Percentiles rank a stretch among this genome's conserved stretches.
Evolutionary conservation across 2,113 vertebrate genomes (phyloP).

Genomic region (Thamnophis sirtalis): DNA sequence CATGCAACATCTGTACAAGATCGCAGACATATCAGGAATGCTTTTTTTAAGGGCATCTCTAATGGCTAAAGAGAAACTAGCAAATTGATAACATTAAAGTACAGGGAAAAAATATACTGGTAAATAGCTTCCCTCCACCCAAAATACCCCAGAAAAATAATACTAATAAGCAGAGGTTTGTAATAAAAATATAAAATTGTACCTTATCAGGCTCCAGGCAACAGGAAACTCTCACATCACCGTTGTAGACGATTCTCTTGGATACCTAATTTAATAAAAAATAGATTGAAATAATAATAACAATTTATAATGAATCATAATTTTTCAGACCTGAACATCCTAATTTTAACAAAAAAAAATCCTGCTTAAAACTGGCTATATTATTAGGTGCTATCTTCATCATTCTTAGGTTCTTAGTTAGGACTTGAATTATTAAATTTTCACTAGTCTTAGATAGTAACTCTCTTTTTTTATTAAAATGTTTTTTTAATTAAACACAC

Average conservation of each 20-base stretch:
- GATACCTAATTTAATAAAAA: conserved; percentile 78
- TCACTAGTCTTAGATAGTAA: not conserved
- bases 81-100: not conserved
- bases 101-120: conserved; percentile 9
- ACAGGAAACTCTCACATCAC: conserved; percentile 78
- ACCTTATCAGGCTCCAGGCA: conserved; percentile 73
- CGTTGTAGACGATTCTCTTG: conserved; percentile 79
- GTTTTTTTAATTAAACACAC: too few relatives aligned
- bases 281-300: conserved; percentile 73
- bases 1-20: conserved; percentile 39
- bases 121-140: not conserved
- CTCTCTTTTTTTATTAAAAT: too few relatives aligned
- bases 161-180: conserved; percentile 27
- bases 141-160: not conserved
- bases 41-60: conserved; percentile 6
- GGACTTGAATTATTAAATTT: not conserved
- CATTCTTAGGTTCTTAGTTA: not conserved
- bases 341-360: not conserved
- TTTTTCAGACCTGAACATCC: not conserved
- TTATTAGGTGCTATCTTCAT: not conserved
- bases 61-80: conserved; percentile 28
- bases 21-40: not conserved
- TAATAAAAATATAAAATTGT: conserved; percentile 62
- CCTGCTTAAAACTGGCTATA: not conserved
- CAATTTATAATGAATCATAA: conserved; percentile 68